Evolutionary conservation across 1,140 invertebrate genomes (phyloP).

Genomic region (Trypoxylus dichotomus): DNA sequence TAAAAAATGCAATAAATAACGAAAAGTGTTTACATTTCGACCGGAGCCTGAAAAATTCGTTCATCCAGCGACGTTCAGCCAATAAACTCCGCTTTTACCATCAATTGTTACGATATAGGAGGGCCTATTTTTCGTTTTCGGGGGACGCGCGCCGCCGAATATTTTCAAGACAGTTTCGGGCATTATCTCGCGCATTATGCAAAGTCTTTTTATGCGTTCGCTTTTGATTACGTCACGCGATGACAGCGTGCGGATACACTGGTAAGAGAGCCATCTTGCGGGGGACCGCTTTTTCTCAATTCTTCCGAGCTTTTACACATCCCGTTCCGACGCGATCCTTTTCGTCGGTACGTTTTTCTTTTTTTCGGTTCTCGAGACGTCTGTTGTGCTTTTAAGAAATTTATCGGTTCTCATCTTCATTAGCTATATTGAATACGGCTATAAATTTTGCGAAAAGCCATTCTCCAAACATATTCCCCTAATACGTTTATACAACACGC

Average conservation of each 20-base stretch:
- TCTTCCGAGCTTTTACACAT: background rate
- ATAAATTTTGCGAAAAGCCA: background rate
- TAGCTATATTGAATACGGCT: conserved; percentile 18
- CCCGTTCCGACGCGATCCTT: background rate
- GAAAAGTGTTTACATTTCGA: background rate
- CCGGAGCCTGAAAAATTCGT: background rate
- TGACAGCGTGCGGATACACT: background rate
- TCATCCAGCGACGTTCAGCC: background rate
- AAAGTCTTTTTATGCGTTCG: background rate
- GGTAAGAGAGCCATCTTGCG: background rate
- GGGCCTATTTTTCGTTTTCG: background rate
- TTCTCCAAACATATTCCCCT: no score
- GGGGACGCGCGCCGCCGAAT: no score
- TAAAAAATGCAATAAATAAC: background rate
- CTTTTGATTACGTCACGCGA: background rate
- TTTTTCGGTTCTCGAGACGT: background rate
- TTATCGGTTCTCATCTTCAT: conserved; percentile 17
- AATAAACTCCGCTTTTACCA: background rate
- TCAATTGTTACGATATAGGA: background rate
- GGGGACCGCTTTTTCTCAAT: background rate
- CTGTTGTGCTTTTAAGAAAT: conserved; percentile 21
- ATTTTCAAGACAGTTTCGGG: background rate
- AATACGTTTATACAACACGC: no score
- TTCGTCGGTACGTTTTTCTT: background rate
- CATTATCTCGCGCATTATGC: background rate